Conservation (phyloP, 2,113 vertebrate species). For the Epinephelus fuscoguttatus region DNA sequence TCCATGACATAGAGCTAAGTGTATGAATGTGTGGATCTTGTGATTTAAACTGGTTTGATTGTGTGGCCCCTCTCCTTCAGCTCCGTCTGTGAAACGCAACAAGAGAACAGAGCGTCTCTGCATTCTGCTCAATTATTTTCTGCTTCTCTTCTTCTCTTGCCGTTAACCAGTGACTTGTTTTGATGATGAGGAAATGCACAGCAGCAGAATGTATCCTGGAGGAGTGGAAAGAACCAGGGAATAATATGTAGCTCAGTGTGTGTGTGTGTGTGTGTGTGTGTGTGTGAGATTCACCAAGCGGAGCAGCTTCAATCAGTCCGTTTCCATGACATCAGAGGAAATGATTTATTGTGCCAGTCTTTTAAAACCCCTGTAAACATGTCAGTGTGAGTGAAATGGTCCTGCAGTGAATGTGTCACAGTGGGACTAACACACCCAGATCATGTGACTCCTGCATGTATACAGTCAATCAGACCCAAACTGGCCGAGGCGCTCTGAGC, state of each 20-base stretch:
- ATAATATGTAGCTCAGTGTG: conserved; percentile 4
- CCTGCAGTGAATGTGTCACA: no score
- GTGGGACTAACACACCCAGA: no score
- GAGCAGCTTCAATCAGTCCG: no score
- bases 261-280: no score
- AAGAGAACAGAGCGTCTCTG: not conserved
- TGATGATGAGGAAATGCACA: conserved; percentile 28
- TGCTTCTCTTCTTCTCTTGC: not conserved
- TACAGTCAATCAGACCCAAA: no score
- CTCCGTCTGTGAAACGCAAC: not conserved
- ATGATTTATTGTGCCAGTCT: no score
- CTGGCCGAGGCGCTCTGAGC: no score
- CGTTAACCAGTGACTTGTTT: conserved; percentile 41
- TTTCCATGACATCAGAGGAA: no score
- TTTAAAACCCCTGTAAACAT: no score
- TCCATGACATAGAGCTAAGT: not conserved
- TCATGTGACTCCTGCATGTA: no score
- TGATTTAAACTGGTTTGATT: not conserved
- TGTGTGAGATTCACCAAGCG: no score
- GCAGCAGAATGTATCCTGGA: conserved; percentile 39
- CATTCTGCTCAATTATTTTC: not conserved
- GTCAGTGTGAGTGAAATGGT: no score
- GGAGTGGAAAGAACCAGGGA: conserved; percentile 18
- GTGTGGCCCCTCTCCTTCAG: not conserved
- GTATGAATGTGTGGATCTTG: not conserved